A percentile compares a stretch with the other conserved stretches of the same genome.
Evolutionary conservation across 2,888 invertebrate genomes (phyloP).

Genomic region (Oxyteleia sp.): DNA sequence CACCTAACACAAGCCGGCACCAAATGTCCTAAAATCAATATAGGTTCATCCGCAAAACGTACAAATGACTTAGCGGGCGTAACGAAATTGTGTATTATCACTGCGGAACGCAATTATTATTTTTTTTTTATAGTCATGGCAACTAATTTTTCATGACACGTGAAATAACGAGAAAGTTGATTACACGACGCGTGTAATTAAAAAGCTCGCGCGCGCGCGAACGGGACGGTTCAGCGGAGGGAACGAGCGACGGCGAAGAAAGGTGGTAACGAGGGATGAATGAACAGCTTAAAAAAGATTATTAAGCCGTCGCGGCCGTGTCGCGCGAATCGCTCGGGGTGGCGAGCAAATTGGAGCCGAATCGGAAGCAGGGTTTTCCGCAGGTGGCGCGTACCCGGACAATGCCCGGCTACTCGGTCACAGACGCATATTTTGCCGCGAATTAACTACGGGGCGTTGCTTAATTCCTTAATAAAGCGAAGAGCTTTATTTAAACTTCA

Average conservation of each 20-base stretch:
- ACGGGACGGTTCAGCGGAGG: too few species aligned
- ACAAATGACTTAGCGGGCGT: conserved; percentile 16
- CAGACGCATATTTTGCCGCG: conserved; percentile 31
- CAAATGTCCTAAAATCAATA: conserved; percentile 70
- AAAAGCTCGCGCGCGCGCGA: conserved; percentile 2
- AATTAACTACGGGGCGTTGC: conserved; percentile 52
- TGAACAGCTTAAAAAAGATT: conserved; percentile 22
- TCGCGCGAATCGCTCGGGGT: conserved; percentile 4
- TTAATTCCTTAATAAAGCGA: conserved; percentile 61
- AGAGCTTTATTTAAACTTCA: conserved; percentile 58
- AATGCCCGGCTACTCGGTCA: conserved; percentile 22
- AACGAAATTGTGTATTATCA: conserved; percentile 20
- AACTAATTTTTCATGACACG: conserved; percentile 7
- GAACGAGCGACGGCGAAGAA: background rate
- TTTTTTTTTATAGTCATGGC: conserved; percentile 4
- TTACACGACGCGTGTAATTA: conserved; percentile 6
- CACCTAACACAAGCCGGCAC: conserved; percentile 63
- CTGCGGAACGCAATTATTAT: conserved; percentile 21
- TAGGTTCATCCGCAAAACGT: conserved; percentile 46
- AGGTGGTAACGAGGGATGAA: conserved; percentile 1
- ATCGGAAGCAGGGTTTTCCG: conserved; percentile 8
- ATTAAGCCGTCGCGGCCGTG: conserved; percentile 19
- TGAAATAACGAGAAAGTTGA: conserved; percentile 6
- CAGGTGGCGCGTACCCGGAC: conserved; percentile 38
- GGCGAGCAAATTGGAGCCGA: conserved; percentile 40